Evolutionary conservation across 2,888 invertebrate species (phyloP).

Genomic region (Trachelus troglodyta): DNA sequence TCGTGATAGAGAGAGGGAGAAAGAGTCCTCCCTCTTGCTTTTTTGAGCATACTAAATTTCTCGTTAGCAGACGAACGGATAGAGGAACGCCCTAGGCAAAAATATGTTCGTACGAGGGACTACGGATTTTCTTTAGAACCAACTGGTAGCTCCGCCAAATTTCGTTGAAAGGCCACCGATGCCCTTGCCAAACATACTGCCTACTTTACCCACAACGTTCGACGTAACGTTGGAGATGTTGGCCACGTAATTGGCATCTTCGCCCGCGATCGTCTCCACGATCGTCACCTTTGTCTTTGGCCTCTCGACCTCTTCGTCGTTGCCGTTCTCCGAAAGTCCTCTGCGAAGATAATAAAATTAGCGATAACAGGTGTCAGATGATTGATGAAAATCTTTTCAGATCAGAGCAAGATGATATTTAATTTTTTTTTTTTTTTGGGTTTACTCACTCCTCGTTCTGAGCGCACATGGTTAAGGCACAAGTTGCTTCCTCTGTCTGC

Average conservation of each 20-base stretch:
- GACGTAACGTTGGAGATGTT: constrained; percentile 85
- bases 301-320: constrained; percentile 72
- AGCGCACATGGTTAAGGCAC: constrained; percentile 86
- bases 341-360: constrained; percentile 36
- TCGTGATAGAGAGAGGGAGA: background rate
- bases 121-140: constrained; percentile 74
- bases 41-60: background rate
- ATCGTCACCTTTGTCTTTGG: constrained; percentile 73
- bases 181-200: constrained; percentile 90
- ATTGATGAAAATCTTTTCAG: background rate
- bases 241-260: constrained; percentile 79
- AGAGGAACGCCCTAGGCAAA: constrained; percentile 50
- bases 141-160: constrained; percentile 85
- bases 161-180: constrained; percentile 91
- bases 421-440: background rate
- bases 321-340: constrained; percentile 66
- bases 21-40: background rate
- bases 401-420: background rate
- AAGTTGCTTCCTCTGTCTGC: constrained; percentile 97
- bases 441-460: constrained; percentile 75
- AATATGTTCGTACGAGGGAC: constrained; percentile 27
- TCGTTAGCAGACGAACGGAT: constrained; percentile 39
- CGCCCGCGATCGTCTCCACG: constrained; percentile 72
- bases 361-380: background rate
- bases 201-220: constrained; percentile 88